Evolutionary conservation across 2,113 vertebrate species (phyloP).

Genomic region (Chloebia gouldiae): DNA sequence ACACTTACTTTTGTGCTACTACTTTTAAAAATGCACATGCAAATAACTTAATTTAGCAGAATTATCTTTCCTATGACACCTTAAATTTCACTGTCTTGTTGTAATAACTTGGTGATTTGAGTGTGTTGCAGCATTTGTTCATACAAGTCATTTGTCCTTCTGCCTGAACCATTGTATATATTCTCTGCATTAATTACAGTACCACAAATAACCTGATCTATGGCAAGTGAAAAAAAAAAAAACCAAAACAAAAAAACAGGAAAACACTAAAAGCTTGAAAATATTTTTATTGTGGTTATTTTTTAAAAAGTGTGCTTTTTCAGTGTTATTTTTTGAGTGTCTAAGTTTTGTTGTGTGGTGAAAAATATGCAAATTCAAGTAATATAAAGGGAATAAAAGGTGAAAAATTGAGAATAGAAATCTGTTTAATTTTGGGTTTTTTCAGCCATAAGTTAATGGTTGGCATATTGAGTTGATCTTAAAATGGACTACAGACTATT

Average conservation of each 20-base stretch:
- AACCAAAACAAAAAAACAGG: background rate
- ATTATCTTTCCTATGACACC: background rate
- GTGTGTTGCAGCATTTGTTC: background rate
- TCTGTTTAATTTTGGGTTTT: background rate
- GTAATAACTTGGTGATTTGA: background rate
- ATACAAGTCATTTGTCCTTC: background rate
- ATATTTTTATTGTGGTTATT: background rate
- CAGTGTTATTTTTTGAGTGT: slow-evolving; percentile 14
- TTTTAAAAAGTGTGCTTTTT: background rate
- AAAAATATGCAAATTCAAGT: slow-evolving; percentile 46
- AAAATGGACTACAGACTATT: slow-evolving; percentile 37
- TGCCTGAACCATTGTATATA: background rate
- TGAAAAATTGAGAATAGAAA: background rate
- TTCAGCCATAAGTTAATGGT: background rate
- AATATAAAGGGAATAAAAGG: background rate
- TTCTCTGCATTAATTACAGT: background rate
- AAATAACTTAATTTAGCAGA: background rate
- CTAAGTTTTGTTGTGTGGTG: background rate
- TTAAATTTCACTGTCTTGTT: background rate
- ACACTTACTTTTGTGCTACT: background rate
- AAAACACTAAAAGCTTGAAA: background rate
- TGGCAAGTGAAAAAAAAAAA: background rate
- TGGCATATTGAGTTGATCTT: slow-evolving; percentile 33
- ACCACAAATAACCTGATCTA: background rate
- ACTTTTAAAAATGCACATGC: background rate